Percentiles rank a stretch among this genome's conserved stretches.
Conservation (phyloP, 2,113 vertebrate species). For the Acrocephalus arundinaceus region DNA sequence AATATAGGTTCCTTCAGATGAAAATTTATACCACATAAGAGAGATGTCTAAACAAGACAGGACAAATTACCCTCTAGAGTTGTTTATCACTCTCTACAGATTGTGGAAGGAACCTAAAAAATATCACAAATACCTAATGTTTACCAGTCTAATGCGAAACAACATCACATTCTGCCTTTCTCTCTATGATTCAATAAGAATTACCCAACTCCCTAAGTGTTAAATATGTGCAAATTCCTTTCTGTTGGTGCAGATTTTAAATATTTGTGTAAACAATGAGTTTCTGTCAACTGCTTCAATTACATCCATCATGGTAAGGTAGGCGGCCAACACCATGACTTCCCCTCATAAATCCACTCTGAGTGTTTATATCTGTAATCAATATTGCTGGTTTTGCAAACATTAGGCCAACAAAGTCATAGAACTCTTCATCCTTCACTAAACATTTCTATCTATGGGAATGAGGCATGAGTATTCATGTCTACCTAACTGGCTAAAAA, state of each 20-base stretch:
- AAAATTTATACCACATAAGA: neutral
- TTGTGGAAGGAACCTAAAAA: neutral
- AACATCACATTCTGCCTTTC: neutral
- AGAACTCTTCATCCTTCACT: neutral
- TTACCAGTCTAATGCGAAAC: neutral
- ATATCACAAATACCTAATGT: neutral
- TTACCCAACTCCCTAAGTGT: neutral
- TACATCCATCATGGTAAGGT: neutral
- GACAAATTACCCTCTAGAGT: neutral
- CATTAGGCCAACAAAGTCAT: neutral
- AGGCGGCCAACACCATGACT: neutral
- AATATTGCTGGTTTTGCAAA: neutral
- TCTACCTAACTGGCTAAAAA: neutral
- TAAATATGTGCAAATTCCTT: neutral
- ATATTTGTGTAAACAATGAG: neutral
- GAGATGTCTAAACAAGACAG: neutral
- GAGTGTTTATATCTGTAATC: neutral
- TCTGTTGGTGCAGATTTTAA: neutral
- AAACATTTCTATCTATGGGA: neutral
- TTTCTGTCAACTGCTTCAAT: neutral
- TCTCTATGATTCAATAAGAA: neutral
- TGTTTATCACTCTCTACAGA: neutral
- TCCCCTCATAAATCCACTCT: neutral
- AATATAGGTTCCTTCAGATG: neutral
- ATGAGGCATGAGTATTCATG: neutral